Evolutionary conservation across 2,888 invertebrate species (phyloP).

Genomic region (Alviniconcha strummeri): DNA sequence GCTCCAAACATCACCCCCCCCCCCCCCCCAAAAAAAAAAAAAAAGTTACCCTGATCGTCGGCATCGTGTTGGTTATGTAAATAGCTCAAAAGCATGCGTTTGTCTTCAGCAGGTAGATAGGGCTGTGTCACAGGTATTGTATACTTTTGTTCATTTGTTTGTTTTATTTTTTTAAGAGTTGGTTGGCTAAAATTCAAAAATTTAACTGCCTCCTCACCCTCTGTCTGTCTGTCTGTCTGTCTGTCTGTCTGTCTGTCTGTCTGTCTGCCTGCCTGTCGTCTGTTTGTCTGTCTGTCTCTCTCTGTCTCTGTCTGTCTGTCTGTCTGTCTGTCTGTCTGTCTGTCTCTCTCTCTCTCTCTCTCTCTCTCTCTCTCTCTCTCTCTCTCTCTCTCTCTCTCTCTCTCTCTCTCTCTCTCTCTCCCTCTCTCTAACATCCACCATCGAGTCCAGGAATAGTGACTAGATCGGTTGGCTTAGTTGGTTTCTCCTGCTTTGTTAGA

Average conservation of each 20-base stretch:
- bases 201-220: neutral
- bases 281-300: constrained; percentile 8
- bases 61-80: too few relatives aligned
- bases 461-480: too few relatives aligned
- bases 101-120: too few relatives aligned
- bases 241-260: neutral
- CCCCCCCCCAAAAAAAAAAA: too few relatives aligned
- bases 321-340: constrained; percentile 3
- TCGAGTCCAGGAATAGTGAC: too few relatives aligned
- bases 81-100: too few relatives aligned
- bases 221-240: constrained; percentile 3
- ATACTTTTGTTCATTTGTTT: too few relatives aligned
- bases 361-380: neutral
- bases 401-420: neutral
- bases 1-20: too few relatives aligned
- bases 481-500: too few relatives aligned
- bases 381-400: neutral
- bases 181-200: too few relatives aligned
- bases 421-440: neutral
- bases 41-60: too few relatives aligned
- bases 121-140: too few relatives aligned
- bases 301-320: neutral
- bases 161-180: neutral
- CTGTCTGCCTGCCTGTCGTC: neutral
- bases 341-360: neutral